A percentile compares a stretch with the other conserved stretches of the same genome.
Conservation (phyloP, 92 coral and sea anemone genomes). For the Epizoanthus scotinus region DNA sequence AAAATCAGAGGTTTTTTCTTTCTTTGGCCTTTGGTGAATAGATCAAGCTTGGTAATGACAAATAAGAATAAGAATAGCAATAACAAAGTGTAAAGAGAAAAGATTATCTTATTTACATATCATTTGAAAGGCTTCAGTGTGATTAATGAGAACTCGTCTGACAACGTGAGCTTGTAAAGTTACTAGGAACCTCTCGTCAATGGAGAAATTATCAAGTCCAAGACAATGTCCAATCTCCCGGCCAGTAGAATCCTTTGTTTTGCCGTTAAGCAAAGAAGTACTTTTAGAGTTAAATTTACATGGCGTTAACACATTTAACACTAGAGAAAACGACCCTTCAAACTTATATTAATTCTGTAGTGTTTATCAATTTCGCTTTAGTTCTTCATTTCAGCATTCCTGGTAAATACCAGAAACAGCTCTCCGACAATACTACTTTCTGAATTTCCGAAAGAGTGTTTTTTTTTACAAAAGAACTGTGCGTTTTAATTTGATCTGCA, state of each 20-base stretch:
- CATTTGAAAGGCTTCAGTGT: conserved; percentile 65
- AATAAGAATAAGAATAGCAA: conserved; percentile 72
- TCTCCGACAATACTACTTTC: conserved; percentile 21
- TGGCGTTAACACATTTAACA: conserved; percentile 47
- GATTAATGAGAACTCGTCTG: conserved; percentile 81
- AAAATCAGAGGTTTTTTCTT: conserved; percentile 61
- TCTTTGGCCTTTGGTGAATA: conserved; percentile 55
- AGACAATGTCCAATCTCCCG: conserved; percentile 55
- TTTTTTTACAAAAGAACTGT: conserved; percentile 32
- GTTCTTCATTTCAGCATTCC: conserved; percentile 33
- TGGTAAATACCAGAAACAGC: conserved; percentile 26
- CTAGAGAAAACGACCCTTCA: conserved; percentile 54
- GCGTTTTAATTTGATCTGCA: conserved; percentile 58
- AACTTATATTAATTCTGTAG: conserved; percentile 43
- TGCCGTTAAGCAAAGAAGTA: conserved; percentile 52
- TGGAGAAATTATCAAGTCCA: conserved; percentile 78
- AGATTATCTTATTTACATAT: conserved; percentile 86
- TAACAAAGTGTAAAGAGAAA: conserved; percentile 68
- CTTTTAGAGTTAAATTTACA: conserved; percentile 51
- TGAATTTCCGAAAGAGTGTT: conserved; percentile 12
- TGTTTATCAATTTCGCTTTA: conserved; percentile 24
- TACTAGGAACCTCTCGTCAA: conserved; percentile 55
- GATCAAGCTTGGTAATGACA: conserved; percentile 75
- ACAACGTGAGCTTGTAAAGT: conserved; percentile 77
- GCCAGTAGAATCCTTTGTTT: conserved; percentile 55